A percentile compares a stretch with the other conserved stretches of the same genome.
Conservation (phyloP, 2,113 vertebrate genomes). For the Trochalopteron elliotii region DNA sequence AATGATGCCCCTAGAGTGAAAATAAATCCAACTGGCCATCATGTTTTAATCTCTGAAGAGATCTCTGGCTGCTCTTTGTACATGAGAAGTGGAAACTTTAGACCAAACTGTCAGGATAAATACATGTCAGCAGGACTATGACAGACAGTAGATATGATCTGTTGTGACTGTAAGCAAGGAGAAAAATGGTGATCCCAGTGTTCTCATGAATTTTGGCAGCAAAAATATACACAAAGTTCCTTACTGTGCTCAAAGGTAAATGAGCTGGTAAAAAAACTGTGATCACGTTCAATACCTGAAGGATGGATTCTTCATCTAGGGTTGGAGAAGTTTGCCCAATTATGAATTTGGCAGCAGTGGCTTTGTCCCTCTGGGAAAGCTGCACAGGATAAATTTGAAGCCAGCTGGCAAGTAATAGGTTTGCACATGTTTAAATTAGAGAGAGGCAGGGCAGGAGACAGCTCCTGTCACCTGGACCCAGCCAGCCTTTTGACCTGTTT, state of each 20-base stretch:
- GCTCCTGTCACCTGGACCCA: background rate
- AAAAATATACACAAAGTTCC: background rate
- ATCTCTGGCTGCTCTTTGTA: background rate
- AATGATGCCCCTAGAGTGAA: background rate
- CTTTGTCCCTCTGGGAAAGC: accelerated
- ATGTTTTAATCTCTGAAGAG: background rate
- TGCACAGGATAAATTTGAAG: background rate
- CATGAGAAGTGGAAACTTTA: background rate
- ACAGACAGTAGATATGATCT: background rate
- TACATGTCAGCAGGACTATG: background rate
- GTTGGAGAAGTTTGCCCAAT: background rate
- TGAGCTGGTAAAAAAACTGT: background rate
- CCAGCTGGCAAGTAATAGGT: background rate
- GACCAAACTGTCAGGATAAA: background rate
- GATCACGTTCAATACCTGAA: background rate
- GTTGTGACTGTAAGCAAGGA: background rate
- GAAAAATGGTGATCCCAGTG: background rate
- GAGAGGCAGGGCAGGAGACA: background rate
- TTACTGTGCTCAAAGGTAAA: background rate
- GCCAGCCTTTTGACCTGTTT: background rate
- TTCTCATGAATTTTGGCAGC: background rate
- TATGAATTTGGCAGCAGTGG: background rate
- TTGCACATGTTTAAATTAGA: background rate
- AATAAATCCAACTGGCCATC: background rate
- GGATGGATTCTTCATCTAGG: background rate